phyloP scores from a whole-genome alignment of 2,797 vertebrate species.

The Petrocephalus sullivani region DNA sequence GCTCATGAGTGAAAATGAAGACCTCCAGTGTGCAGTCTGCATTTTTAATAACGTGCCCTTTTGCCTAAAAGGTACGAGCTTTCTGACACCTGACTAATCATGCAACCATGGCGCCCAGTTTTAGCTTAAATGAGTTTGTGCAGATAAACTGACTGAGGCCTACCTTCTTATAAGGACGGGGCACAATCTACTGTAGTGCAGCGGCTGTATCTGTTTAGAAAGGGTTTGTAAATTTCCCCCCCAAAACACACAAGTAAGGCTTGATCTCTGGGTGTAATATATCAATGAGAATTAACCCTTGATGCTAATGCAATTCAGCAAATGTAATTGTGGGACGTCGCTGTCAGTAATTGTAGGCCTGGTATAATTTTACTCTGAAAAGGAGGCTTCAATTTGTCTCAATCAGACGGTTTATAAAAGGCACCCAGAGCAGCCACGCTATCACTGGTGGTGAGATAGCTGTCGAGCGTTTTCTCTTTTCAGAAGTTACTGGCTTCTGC shows the following conservation, averaged over 20 bases:
- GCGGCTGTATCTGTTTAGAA: background rate
- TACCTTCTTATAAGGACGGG: background rate
- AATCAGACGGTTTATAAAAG: constrained; percentile 15
- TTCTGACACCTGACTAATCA: constrained; percentile 33
- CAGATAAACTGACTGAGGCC: background rate
- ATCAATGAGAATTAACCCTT: background rate
- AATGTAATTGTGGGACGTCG: constrained; percentile 11
- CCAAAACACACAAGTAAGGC: background rate
- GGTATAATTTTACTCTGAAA: constrained; percentile 6
- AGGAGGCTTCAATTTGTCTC: constrained; percentile 14
- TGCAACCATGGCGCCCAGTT: constrained; percentile 19
- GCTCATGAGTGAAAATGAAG: constrained; percentile 24
- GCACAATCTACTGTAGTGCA: background rate
- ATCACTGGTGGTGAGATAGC: background rate
- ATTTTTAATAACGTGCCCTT: constrained; percentile 29
- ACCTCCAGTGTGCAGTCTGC: constrained; percentile 27
- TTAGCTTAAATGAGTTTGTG: constrained; percentile 23
- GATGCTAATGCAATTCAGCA: constrained; percentile 16
- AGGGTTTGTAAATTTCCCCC: background rate
- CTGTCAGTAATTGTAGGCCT: constrained; percentile 5
- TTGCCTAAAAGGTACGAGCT: constrained; percentile 23
- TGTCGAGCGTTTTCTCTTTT: background rate
- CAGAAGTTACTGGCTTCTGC: background rate
- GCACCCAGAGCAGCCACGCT: background rate
- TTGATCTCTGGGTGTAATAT: background rate